Evolutionary conservation across 2,797 vertebrate species (phyloP), one percentile per base, ranked within the genome.

Genomic region (Graptemys geographica): DNA sequence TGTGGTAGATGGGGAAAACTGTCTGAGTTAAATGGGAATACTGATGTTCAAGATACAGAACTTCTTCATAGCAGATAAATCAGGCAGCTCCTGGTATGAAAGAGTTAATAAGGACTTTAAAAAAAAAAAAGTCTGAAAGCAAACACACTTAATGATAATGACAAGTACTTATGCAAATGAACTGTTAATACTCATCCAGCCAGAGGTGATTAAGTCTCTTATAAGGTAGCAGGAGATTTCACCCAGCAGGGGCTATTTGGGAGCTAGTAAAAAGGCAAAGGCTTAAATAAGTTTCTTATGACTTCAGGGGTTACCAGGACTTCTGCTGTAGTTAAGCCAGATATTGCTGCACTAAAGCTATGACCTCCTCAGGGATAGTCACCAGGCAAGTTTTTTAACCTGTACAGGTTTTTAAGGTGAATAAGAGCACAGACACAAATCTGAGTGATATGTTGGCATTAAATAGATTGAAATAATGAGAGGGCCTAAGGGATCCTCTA

Each of bases 101-200:
- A 72, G 87, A 95, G 96, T 97, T 97, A 97, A 97, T 90, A 13
- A 95, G 53, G 90, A 95, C 59, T 96, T 96, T 93, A 51, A 51
- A 90, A 90, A 88, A 69, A 95, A 47, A 31, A 16, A 56, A 84
- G 96, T 84, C 92, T 97, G 92, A 95, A 97, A 96, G 96, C 96
- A 97, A 98, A 97, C 91, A 96, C 88, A 92, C 93, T 96, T 97
- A 97, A 96, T 97, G 92, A 93, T 97, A 97, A 97, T 97, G 95
- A 94, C 95, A 96, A 97, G 95, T 96, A 96, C 84, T 97, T 98
- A 97, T 92, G 96, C 92, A 97, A 97, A 97, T 98, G 82, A 95
- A 81, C 92, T 95, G 90, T 94, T 96, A 96, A 96, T 97, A 95
- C 88, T 96, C 83, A 94, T 97, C 95, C 91, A 96, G 87, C 90